Conservation (phyloP, 2,797 vertebrate genomes). For the Thripadectes ignobilis region DNA sequence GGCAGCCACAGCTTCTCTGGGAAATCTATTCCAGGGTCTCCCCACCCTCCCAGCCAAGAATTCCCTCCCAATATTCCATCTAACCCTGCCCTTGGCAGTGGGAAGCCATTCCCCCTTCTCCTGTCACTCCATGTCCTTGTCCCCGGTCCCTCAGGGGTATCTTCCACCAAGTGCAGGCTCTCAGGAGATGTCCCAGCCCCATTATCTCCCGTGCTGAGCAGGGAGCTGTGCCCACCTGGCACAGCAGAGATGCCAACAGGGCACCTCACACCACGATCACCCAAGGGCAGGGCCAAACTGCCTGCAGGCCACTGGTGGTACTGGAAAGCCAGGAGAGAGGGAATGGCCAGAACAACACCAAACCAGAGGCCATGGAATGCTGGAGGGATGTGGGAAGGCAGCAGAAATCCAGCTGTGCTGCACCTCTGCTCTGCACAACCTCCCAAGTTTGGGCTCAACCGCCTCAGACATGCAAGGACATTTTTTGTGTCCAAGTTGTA, state of each 20-base stretch:
- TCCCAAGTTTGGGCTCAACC: background rate
- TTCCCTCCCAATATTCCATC: background rate
- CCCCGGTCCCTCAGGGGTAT: background rate
- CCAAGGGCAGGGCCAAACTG: too few species aligned
- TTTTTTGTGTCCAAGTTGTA: background rate
- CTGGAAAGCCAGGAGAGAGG: background rate
- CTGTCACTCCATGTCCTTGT: background rate
- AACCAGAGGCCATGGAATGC: background rate
- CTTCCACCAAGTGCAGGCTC: background rate
- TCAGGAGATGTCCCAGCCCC: fast-evolving
- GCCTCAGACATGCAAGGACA: background rate
- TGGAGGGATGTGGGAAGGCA: fast-evolving
- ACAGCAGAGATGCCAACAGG: fast-evolving
- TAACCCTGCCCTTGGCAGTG: background rate
- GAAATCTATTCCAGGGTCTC: fast-evolving
- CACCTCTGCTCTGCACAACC: background rate
- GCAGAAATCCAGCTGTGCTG: background rate
- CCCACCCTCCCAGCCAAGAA: background rate
- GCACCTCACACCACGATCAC: background rate
- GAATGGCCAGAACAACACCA: fast-evolving
- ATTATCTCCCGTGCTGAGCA: background rate
- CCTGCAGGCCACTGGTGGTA: background rate
- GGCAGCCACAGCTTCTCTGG: background rate
- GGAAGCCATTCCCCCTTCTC: background rate
- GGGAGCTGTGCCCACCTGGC: background rate